Evolutionary conservation across 2,113 vertebrate species (phyloP), one percentile per base, ranked within the genome.

Genomic region (Antechinus flavipes): DNA sequence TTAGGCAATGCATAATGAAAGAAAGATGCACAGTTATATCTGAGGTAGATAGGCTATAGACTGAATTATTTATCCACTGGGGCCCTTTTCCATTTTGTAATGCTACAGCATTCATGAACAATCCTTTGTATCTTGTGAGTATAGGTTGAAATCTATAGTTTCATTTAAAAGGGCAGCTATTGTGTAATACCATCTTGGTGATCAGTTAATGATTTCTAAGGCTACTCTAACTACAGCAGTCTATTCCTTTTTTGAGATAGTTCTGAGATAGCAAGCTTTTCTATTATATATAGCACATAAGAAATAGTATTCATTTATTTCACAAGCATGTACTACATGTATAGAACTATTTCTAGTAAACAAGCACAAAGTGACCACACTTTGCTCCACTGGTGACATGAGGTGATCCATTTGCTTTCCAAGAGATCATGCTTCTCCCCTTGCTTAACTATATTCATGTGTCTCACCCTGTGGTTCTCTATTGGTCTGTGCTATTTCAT

Each of bases 131-230:
- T 25, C 30, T 42, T 96, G 76, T 90, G 89, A 94, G 91, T 93
- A 94, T 27, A 94, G 93, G 90, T 91, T 12, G 19, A 93, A 56
- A 95, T 95, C 91, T 94, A 96, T 95, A 94, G 25, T 94, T 95
- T 97, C 90, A 94, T 95, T 97, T 96, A 97, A 76, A 96, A 96
- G 93, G 93, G 91, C 61, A 96, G 30, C 2, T 46, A 90, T 54
- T 94, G 91, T 90, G 96, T 50, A 23, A 94, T 97, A 90, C 19
- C 91, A 94, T 96, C 91, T 91, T 96, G 94, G 47, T 90, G 68
- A 97, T 94, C 26, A 58, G 30, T 47, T 91, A 93, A 93, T 89
- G 93, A 94, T 95, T 95, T 96, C 90, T 97, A 76, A 46, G 96
- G 53, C 12, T 95, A 96, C 93, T 91, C 24, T 76, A 56, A 91